These are phyloP conservation scores for Strigops habroptila DNA, from an alignment of 2,113 vertebrate species.

Conservation along the genomic window DNA sequence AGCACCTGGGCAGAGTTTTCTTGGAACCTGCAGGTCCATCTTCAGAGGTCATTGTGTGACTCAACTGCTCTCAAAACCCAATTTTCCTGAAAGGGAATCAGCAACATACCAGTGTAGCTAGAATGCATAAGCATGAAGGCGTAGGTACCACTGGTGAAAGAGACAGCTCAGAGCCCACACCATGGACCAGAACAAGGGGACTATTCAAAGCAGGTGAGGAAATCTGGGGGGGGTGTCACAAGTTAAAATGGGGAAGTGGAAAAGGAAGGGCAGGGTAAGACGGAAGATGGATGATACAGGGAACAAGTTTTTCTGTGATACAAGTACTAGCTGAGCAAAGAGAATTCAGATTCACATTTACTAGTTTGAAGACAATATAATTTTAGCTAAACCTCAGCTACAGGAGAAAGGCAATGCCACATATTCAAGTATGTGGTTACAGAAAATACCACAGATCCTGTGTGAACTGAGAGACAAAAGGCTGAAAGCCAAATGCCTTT, in stretches of 20 bases:
- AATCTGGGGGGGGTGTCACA: background rate
- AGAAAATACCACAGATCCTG: conserved; percentile 5
- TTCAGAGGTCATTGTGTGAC: background rate
- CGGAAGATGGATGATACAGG: background rate
- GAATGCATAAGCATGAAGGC: accelerated
- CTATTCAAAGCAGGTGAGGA: background rate
- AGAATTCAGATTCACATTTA: background rate
- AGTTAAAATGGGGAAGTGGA: background rate
- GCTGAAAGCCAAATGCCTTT: conserved; percentile 11
- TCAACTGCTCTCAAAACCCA: background rate
- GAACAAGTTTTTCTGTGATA: background rate
- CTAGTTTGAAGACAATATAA: background rate
- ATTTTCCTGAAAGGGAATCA: accelerated
- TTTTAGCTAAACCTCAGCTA: conserved; percentile 3
- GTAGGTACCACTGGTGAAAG: background rate
- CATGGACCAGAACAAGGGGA: background rate
- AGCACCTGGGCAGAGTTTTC: background rate
- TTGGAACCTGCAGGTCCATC: background rate
- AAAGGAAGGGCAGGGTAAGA: background rate
- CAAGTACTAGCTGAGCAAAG: background rate
- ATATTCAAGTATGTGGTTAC: background rate
- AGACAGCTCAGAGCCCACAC: background rate
- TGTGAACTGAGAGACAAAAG: background rate
- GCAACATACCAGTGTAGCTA: background rate
- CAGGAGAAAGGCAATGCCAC: background rate